These are phyloP conservation scores for Puma concolor DNA, from an alignment of 2,113 vertebrate species.

Conservation along the genomic window DNA sequence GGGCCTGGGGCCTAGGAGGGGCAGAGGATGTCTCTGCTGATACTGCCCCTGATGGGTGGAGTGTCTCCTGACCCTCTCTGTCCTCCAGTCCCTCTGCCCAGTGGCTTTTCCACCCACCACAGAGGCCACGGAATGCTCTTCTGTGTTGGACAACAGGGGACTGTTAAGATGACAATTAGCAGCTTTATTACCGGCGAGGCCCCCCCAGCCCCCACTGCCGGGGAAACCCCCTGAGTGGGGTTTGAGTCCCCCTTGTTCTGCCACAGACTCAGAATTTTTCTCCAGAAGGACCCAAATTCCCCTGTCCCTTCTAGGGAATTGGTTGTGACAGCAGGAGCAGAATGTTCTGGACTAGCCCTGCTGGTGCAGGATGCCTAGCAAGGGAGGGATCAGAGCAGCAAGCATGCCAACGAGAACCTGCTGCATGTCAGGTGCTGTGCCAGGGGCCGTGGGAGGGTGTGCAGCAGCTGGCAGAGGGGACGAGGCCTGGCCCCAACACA, in stretches of 20 bases:
- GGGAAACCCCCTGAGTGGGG: conserved; percentile 54
- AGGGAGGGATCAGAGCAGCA: neutral
- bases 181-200: rapidly evolving
- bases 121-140: neutral
- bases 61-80: neutral
- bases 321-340: neutral
- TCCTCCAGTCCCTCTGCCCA: neutral
- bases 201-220: rapidly evolving
- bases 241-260: neutral
- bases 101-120: neutral
- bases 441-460: rapidly evolving
- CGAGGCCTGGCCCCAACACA: neutral
- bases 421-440: neutral
- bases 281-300: conserved; percentile 71
- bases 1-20: neutral
- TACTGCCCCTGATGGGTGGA: rapidly evolving
- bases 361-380: neutral
- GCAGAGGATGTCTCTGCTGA: neutral
- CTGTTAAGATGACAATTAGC: neutral
- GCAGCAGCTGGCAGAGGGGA: neutral
- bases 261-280: conserved; percentile 49
- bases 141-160: neutral
- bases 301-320: conserved; percentile 53
- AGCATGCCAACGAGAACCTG: neutral
- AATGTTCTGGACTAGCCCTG: neutral